Conservation (phyloP, 2,888 invertebrate species). For the Caenorhabditis sinica region DNA sequence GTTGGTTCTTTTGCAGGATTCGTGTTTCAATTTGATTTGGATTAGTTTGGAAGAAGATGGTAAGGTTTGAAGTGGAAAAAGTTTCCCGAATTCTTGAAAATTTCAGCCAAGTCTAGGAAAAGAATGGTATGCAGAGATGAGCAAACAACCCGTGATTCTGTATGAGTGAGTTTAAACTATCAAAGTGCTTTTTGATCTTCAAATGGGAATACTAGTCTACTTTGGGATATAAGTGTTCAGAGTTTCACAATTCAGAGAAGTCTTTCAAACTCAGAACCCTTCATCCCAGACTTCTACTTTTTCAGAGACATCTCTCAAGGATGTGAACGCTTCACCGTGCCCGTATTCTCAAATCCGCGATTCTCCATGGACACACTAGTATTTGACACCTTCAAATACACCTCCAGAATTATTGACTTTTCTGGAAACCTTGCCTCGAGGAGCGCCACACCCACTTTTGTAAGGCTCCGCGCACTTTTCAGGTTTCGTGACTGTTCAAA, state of each 20-base stretch:
- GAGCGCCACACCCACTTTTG: conserved; percentile 51
- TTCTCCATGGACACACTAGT: conserved; percentile 37
- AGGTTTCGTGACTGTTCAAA: no score
- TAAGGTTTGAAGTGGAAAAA: conserved; percentile 11
- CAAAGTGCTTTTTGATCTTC: background rate
- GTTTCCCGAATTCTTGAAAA: background rate
- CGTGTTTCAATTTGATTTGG: conserved; percentile 12
- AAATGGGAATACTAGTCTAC: background rate
- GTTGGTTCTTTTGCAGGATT: conserved; percentile 23
- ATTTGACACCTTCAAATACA: conserved; percentile 64
- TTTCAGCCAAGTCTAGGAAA: conserved; percentile 53
- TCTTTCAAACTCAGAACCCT: background rate
- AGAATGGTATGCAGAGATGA: conserved; percentile 18
- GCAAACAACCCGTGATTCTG: conserved; percentile 17
- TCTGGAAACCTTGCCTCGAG: conserved; percentile 29
- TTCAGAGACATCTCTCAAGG: conserved; percentile 73
- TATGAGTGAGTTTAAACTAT: conserved; percentile 43
- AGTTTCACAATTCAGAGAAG: background rate
- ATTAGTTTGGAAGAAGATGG: conserved; percentile 25
- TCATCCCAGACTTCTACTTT: no score
- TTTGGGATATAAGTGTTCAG: background rate
- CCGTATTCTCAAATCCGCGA: conserved; percentile 59
- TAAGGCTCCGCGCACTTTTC: no score
- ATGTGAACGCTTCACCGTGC: conserved; percentile 70
- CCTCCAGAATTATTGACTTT: conserved; percentile 65